These are phyloP conservation scores for Megastigmus dorsalis DNA, from an alignment of 2,888 invertebrate species.

Conservation along the genomic window DNA sequence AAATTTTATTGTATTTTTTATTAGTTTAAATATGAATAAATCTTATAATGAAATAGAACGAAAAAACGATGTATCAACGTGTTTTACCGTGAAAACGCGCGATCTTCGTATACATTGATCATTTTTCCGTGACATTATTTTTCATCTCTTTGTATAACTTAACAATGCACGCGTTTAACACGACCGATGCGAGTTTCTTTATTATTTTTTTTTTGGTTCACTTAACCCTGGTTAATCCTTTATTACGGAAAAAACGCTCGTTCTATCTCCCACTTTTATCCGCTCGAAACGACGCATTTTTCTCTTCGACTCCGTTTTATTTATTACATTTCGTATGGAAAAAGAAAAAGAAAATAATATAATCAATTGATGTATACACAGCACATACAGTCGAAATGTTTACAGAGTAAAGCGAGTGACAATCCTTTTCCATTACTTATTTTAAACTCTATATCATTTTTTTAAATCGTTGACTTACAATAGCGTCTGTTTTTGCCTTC, in stretches of 20 bases:
- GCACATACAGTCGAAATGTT: constrained; percentile 29
- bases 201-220: neutral
- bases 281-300: neutral
- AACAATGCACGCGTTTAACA: constrained; percentile 22
- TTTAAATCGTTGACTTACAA: neutral
- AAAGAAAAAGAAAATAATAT: constrained; percentile 15
- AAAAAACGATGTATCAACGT: constrained; percentile 35
- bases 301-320: neutral
- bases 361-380: constrained; percentile 23
- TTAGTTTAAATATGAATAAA: constrained; percentile 42
- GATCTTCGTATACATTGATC: constrained; percentile 43
- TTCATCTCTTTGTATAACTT: constrained; percentile 17
- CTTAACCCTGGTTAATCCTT: constrained; percentile 42
- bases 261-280: neutral
- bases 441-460: too few relatives aligned
- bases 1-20: constrained; percentile 34
- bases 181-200: constrained; percentile 3
- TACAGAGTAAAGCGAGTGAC: constrained; percentile 22
- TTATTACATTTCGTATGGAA: too few relatives aligned
- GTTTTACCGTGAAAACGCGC: constrained; percentile 33
- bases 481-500: neutral
- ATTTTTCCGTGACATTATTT: constrained; percentile 31
- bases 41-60: constrained; percentile 45
- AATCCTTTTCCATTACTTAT: too few relatives aligned
- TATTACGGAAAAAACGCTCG: neutral